Evolutionary conservation across 2,888 invertebrate genomes (phyloP), one percentile per base, ranked within the genome.

Genomic region (Hipparchia semele): DNA sequence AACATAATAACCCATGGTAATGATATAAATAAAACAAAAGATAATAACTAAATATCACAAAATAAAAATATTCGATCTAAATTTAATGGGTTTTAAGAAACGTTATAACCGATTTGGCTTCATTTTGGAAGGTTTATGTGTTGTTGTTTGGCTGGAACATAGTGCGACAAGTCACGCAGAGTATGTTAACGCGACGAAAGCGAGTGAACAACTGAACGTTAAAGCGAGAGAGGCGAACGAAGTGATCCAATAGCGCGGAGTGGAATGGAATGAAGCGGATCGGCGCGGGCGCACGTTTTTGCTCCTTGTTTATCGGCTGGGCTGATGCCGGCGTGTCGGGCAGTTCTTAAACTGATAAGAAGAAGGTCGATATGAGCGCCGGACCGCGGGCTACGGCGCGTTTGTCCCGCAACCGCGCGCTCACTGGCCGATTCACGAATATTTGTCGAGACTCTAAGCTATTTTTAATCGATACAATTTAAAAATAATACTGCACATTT

Each of bases 91-190:
- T 85, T 89, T 91, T 89, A 85, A 86, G 84, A 90, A 89, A 92
- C 87, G 94, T 93, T 94, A 94, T 94, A 94, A 89, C 90, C 90
- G 90, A 91, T 93, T 90, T 83, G 92, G 94, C 93, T 94, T 92
- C 94, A 94, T 94, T 90, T 92, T 94, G 91, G 87, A 86, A 87
- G 91, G 87, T 92, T 92, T 94, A 93, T 91, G 92, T 92, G 91
- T 92, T 91, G 90, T 92, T 92, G 89, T 90, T 87, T 89, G 87
- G 90, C 87, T 90, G 91, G 87, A 87, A 89, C 94, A 94, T 94
- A 86, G 83, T 89, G 91, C 87, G 90, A 87, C 84, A 81, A 87
- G 83, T 84, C 79, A 79, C 89, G 90, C 88, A 83, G 83, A 84
- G 83, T 84, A 89, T 90, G 90, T 79, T 83, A 84, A 82, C 92